Percentiles rank a stretch among this genome's conserved stretches.
Evolutionary conservation across 1,140 invertebrate species (phyloP).

Genomic region (Pomacea maculata): DNA sequence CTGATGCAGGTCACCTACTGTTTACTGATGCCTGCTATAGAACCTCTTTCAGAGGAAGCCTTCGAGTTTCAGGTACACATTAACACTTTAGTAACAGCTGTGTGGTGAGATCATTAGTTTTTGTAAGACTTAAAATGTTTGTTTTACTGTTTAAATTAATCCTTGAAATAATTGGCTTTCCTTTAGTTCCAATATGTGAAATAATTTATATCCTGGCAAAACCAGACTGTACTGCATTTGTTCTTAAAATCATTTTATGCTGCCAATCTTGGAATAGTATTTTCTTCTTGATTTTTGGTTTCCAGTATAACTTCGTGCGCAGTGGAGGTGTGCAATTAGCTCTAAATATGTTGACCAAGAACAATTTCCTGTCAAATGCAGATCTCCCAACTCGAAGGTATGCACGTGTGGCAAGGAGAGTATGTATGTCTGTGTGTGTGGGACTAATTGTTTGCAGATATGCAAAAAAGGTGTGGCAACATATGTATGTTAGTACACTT

Average conservation of each 20-base stretch:
- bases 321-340: conserved; percentile 84
- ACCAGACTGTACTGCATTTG: not conserved
- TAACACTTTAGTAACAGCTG: not conserved
- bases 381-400: conserved; percentile 81
- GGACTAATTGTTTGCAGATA: too few species aligned
- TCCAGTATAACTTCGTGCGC: conserved; percentile 81
- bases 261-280: not conserved
- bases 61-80: conserved; percentile 79
- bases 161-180: too few species aligned
- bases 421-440: too few species aligned
- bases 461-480: too few species aligned
- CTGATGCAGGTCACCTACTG: conserved; percentile 83
- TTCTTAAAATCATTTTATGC: not conserved
- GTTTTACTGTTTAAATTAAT: too few species aligned
- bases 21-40: conserved; percentile 89
- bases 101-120: not conserved
- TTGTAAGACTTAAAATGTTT: not conserved
- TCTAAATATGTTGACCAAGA: conserved; percentile 86
- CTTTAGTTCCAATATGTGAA: too few species aligned
- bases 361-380: conserved; percentile 85
- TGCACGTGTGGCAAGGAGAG: not conserved
- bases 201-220: not conserved
- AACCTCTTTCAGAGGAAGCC: conserved; percentile 82
- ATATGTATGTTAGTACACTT: too few species aligned
- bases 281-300: conserved; percentile 21